Evolutionary conservation across 2,888 invertebrate genomes (phyloP).

Genomic region (Myathropa florea): DNA sequence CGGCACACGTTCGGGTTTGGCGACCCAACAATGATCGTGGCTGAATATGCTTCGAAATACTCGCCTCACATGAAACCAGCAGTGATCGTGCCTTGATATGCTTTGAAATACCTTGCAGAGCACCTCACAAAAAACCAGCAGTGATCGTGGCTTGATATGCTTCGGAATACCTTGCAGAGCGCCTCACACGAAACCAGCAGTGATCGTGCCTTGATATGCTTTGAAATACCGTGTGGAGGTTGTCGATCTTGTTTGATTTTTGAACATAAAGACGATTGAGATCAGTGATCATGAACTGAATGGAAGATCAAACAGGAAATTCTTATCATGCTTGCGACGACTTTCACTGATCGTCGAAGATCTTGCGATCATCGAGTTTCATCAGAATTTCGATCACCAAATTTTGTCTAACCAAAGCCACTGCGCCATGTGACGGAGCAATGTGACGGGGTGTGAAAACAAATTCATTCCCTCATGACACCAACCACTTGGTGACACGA

Average conservation of each 20-base stretch:
- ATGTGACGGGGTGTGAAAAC: constrained; percentile 12
- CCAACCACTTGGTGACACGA: constrained; percentile 1
- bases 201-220: too few species aligned
- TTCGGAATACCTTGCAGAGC: too few species aligned
- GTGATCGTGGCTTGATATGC: too few species aligned
- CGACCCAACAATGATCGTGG: too few species aligned
- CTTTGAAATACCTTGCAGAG: too few species aligned
- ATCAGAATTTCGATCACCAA: background rate
- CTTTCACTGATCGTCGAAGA: constrained; percentile 45
- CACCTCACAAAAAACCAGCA: background rate
- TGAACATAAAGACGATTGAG: background rate
- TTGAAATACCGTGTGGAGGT: background rate
- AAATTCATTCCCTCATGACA: constrained; percentile 5
- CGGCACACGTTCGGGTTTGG: background rate
- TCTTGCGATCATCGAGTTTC: background rate
- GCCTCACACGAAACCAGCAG: too few species aligned
- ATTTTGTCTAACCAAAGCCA: background rate
- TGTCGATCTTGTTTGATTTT: background rate
- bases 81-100: too few species aligned
- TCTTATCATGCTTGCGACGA: background rate
- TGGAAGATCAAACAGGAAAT: background rate
- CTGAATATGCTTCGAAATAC: too few species aligned
- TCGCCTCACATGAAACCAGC: too few species aligned
- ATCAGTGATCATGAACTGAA: background rate
- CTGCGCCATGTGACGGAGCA: background rate